Evolutionary conservation across 2,888 invertebrate species (phyloP), one percentile per base, ranked within the genome.

Genomic region (Aspidapion aeneum): DNA sequence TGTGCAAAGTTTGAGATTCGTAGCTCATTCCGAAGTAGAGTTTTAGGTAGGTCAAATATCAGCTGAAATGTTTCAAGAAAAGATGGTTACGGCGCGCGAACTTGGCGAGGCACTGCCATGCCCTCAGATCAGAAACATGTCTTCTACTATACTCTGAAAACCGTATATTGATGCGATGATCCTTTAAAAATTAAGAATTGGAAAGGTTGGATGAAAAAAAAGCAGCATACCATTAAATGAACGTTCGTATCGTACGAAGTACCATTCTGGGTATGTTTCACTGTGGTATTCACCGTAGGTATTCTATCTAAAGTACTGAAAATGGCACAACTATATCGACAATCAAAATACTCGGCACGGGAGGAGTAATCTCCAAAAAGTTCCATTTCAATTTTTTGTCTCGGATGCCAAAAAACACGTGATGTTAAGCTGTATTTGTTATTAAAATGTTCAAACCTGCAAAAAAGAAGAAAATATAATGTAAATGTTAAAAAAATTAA

Each of bases 271-370:
- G 77, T 80, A 71, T 88, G 88, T 21, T 82, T 82, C 0, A 87
- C 65, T 63, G 83, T 84, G 0, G 83, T 79, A 62, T 82, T 84
- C 16, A 87, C 74, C 61, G 85, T 85, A 22, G 85, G 84, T 51
- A 88, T 82, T 57, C 85, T 82, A 57, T 82, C 81, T 9, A 88
- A 78, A 0, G 87, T 85, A 71, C 88, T 89, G 49, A 81, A 79
- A 7, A 88, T 72, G 50, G 82, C 82, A 57, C 82, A 80, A 54
- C 79, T 81, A 64, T 85, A 80, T 70, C 84, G 84, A 60, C 82
- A 83, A 17, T 77, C 77, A 17, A 82, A 70, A 48, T 79, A 64
- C 0, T 80, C 75, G 1, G 79, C 81, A n/a, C 69, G 71, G 21
- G 82, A 76, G 12, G 79, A 74, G 65, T 83, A 81, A 67, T 84